Evolutionary conservation across 2,113 vertebrate species (phyloP), one percentile per base, ranked within the genome.

Genomic region (Thinocorus orbignyianus): DNA sequence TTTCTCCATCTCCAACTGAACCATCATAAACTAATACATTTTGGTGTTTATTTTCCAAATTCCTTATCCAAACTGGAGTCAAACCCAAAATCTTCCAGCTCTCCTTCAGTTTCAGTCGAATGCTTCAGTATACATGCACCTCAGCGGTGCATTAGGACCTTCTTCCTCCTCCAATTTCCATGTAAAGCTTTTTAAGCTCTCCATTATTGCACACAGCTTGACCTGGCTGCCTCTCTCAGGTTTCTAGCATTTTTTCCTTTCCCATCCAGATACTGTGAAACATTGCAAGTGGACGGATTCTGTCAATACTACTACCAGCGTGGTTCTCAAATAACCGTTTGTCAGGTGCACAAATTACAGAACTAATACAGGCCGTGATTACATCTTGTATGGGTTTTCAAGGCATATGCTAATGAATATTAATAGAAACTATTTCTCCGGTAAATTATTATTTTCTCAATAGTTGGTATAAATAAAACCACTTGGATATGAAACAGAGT

Each of bases 391-490:
- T 39, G 60, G 31, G 65, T 81, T 96, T 93, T 93, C 72, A 60
- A 88, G 88, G 64, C 90, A 66, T 92, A 93, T 78, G 72, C 95
- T 86, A 95, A 94, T 88, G 55, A 93, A 93, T 96, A 94, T 92
- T 95, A 95, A 90, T 86, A 90, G 51, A 92, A 93, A 88, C 35
- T 70, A 71, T 81, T 95, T 95, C 48, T 86, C 55, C 0, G 0
- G 41, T 80, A 93, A 95, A 92, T 92, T 0, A 81, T 81, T 96
- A 83, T 96, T 96, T 95, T 96, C 76, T 93, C 80, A 78, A 84
- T 92, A 86, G 65, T 9, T 83, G 72, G 39, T 92, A 49, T 84
- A 93, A 97, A 93, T 94, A 91, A 92, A 90, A 42, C 25, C 72
- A 81, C 64, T 86, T 90, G 77, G 93, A 86, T 78, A 78, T 7